A percentile compares a stretch with the other conserved stretches of the same genome.
Conservation (phyloP, 92 coral and sea anemone species). For the Zoanthus sansibaricus region DNA sequence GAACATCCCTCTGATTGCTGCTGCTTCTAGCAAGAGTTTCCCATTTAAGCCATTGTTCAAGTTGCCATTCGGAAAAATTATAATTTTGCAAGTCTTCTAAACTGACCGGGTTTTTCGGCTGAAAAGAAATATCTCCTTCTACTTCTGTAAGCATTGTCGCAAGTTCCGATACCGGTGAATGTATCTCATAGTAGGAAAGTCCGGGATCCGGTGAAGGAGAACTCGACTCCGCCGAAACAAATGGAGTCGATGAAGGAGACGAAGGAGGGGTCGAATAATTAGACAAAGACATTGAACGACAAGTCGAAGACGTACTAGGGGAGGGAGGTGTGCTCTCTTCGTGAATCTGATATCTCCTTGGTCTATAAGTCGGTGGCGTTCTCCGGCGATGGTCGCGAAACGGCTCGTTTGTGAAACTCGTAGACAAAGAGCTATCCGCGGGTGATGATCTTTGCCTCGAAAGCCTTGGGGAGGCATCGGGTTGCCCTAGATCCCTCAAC, state of each 20-base stretch:
- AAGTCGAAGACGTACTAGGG: slow-evolving; percentile 71
- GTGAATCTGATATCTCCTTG: slow-evolving; percentile 48
- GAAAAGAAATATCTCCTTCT: slow-evolving; percentile 75
- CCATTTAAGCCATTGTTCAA: slow-evolving; percentile 86
- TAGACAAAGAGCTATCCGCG: slow-evolving; percentile 1
- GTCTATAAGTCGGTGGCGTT: slow-evolving; percentile 56
- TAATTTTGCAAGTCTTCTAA: slow-evolving; percentile 49
- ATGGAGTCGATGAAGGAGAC: slow-evolving; percentile 75
- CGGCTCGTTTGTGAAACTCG: slow-evolving; percentile 2
- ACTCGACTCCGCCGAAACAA: slow-evolving; percentile 79
- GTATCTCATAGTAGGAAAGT: slow-evolving; percentile 73
- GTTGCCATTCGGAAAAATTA: slow-evolving; percentile 82
- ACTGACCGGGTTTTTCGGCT: slow-evolving; percentile 53
- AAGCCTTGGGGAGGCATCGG: slow-evolving; percentile 22
- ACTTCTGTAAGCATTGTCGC: slow-evolving; percentile 75
- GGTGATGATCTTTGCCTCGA: slow-evolving; percentile 32
- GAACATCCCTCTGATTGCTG: slow-evolving; percentile 76
- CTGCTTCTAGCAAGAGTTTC: slow-evolving; percentile 76
- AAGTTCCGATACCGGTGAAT: slow-evolving; percentile 72
- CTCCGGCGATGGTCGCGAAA: slow-evolving; percentile 37
- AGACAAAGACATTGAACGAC: slow-evolving; percentile 75
- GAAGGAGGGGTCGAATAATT: slow-evolving; percentile 84
- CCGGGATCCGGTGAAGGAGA: slow-evolving; percentile 76
- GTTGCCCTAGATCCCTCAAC: slow-evolving; percentile 41
- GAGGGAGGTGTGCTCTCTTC: slow-evolving; percentile 74